Base-by-base conservation (phyloP, 2,888 invertebrate species). In the Luffia ferchaultella region DNA sequence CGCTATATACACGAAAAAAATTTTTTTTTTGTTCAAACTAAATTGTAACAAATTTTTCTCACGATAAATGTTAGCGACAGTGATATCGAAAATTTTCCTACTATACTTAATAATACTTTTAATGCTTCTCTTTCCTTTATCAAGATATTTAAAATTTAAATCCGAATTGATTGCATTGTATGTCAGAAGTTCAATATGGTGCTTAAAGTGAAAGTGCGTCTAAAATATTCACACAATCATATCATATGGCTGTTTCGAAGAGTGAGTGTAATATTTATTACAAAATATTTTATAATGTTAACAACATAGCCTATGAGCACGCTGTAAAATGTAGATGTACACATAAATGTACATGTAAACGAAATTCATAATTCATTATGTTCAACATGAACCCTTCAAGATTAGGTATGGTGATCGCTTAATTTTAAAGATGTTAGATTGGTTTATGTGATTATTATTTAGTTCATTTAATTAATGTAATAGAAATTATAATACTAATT, bases 181-280 rank as follows among this genome's bases (percentile, higher is more conserved):
- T n/a, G n/a, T 3, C 12, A 12, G 12, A 30, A 30, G 3, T 7
- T 30, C 59, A 76, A 68, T 67, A 87, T 87, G 86, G 86, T 87
- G 66, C 73, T 87, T 46, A 83, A 86, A 60, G 85, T 86, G 54
- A 87, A 87, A 65, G 79, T 87, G 55, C 77, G 84, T 53, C 73
- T 88, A 54, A 89, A 86, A 68, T 76, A 87, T 62, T 86, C 86
- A 47, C 82, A 85, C 54, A 84, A 85, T 59, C 85, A 86, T 59
- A 85, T 88, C 63, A 76, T 85, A 54, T 84, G 85, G 76, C 83
- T 88, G 52, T 88, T 88, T 60, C 83, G 78, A 65, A 84, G 87
- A 76, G 89, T 89, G 67, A 77, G 77, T 72, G 49, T 3, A 16
- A 17, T 16, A n/a, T n/a, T 18, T 45, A 45, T 18, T 45, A 15